Base-by-base conservation (phyloP, 2,888 invertebrate genomes). In the Carterocephalus palaemon region DNA sequence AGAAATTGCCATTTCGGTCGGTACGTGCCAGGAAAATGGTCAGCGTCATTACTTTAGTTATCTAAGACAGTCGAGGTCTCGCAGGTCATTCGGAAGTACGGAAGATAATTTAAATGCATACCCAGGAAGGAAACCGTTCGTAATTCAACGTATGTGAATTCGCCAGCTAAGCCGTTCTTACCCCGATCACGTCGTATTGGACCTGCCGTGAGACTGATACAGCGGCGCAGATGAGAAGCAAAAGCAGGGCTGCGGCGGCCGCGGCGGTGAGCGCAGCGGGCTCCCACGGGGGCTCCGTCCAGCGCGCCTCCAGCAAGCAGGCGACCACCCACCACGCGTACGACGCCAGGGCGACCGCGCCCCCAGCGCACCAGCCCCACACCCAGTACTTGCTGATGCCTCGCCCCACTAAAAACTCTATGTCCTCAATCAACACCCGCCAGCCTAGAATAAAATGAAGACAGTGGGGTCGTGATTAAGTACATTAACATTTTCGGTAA, bases 341-440 rank as follows among this genome's bases (percentile, higher is more conserved):
- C 13, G 75, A 43, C 0, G 70, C 58, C 2, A 50, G 19, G 1
- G 78, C 52, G 9, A 75, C 46, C 0, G 59, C 67, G 0, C 75
- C 69, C 0, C 66, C 66, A 0, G 57, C 50, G 47, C 69, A 75
- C 83, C 83, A 83, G 1, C 76, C 77, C 52, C 67, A 49, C 10
- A 69, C 59, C 83, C 85, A 84, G 28, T 42, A 57, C 41, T 61
- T 71, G 1, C 45, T 22, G 2, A 83, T 36, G 1, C 61, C 51
- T 1, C 51, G 50, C 1, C 74, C 73, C 0, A 67, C 75, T 9
- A 85, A 47, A 49, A 84, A 84, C 39, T 77, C 79, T 1, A 84
- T 62, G 46, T 85, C 85, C 58, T 76, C 74, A 1, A 67, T 59
- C 7, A 85, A 53, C 1, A 61, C 53, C 53, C 68, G 76, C 73